These are phyloP conservation scores for Dasypolia templi DNA, from an alignment of 2,888 invertebrate genomes.

Conservation along the genomic window DNA sequence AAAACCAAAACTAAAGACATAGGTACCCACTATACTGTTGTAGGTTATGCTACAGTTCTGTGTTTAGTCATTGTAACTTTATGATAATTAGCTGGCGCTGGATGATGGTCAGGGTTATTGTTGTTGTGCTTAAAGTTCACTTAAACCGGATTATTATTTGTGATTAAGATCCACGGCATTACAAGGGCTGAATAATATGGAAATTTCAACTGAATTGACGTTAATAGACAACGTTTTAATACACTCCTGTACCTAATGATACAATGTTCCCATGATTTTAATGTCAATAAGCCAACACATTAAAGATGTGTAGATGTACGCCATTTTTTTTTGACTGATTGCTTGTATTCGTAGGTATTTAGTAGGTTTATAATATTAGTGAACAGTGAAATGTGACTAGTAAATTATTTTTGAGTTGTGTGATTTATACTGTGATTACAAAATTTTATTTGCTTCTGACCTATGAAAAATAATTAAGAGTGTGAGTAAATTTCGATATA, in stretches of 20 bases:
- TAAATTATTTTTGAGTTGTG: conserved; percentile 72
- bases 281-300: conserved; percentile 40
- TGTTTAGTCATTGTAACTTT: conserved; percentile 15
- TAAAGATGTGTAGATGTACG: conserved; percentile 64
- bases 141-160: conserved; percentile 9
- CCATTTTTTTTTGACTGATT: conserved; percentile 77
- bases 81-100: neutral
- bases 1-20: neutral
- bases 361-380: conserved; percentile 51
- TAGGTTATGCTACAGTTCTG: neutral
- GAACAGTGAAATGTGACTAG: conserved; percentile 68
- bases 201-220: conserved; percentile 6
- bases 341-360: conserved; percentile 65
- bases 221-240: neutral
- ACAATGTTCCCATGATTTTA: conserved; percentile 22
- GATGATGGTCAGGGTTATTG: conserved; percentile 29
- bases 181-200: conserved; percentile 10
- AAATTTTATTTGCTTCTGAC: conserved; percentile 68
- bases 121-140: conserved; percentile 30
- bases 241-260: conserved; percentile 11
- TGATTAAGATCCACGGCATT: conserved; percentile 20
- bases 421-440: conserved; percentile 73
- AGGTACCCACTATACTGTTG: neutral
- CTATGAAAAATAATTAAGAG: conserved; percentile 57
- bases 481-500: conserved; percentile 66